Evolutionary conservation across 2,113 vertebrate genomes (phyloP), one percentile per base, ranked within the genome.

Genomic region (Hepsetus odoe): DNA sequence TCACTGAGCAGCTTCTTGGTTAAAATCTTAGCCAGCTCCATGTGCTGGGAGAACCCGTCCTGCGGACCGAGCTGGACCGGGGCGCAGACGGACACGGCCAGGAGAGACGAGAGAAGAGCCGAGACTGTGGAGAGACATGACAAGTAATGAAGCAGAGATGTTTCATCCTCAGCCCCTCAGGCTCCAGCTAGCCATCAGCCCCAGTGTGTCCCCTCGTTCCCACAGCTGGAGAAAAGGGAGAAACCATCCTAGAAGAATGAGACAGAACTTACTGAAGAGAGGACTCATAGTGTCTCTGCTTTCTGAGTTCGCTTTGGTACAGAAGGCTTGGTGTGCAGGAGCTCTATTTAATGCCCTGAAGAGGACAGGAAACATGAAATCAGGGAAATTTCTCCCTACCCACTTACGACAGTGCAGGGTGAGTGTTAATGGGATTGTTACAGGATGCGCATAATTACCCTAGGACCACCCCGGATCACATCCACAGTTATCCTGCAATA

Each of bases 1-100:
- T 92, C 87, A 0, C 16, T 58, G 2, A 88, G 84, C 76, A 96
- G 91, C 81, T 94, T 96, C 55, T 85, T 85, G 33, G 91, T 88
- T 84, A 97, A 92, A 35, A 90, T 91, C 32, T 84, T 88, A 26
- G 90, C 92, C 44, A 85, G 88, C 20, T 88, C 83, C 16, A 92
- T 68, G 7, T 90, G 26, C 8, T 18, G 18, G 2, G 2, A 4
- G 20, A 30, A 49, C 5, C 18, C 46, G 6, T 18, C 33, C 0
- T 71, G 7, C 88, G 8, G 0, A 89, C 91, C 0, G 88, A 90
- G 6, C 53, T 89, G 67, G 1, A 55, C 78, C 32, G 74, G 11
- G 12, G 62, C 88, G 86, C 85, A 12, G 80, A 77, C 71, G 77
- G 84, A 87, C 13, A 51, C 42, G 16, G 42, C 38, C 24, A 44